phyloP scores from a whole-genome alignment of 2,888 invertebrate species.

The Pammene fasciana region DNA sequence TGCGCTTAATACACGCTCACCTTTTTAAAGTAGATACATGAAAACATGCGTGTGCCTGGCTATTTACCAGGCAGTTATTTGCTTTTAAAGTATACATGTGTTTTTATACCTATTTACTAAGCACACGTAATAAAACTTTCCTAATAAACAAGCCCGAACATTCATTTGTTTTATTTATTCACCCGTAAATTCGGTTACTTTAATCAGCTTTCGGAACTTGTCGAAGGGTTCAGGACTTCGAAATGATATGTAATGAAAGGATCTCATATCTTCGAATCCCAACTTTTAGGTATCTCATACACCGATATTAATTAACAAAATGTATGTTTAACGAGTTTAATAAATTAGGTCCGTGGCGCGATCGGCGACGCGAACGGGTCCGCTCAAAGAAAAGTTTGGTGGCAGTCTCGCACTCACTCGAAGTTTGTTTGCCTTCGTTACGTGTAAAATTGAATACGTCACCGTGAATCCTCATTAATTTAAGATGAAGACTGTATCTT shows the following conservation, averaged over 20 bases:
- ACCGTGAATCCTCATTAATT: conserved; percentile 79
- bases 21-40: no score
- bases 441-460: conserved; percentile 79
- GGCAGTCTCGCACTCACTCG: conserved; percentile 43
- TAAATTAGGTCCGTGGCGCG: conserved; percentile 67
- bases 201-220: conserved; percentile 62
- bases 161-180: conserved; percentile 63
- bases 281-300: conserved; percentile 77
- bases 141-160: not conserved
- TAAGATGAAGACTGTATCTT: conserved; percentile 79
- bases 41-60: not conserved
- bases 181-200: conserved; percentile 60
- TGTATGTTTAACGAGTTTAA: conserved; percentile 71
- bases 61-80: not conserved
- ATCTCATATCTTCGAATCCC: conserved; percentile 43
- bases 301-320: conserved; percentile 76
- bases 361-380: conserved; percentile 48
- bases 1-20: conserved; percentile 8
- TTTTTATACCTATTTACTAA: not conserved
- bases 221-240: conserved; percentile 55
- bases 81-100: not conserved
- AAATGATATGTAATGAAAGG: conserved; percentile 58
- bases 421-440: conserved; percentile 78
- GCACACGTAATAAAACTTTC: not conserved
- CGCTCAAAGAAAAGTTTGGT: conserved; percentile 34